Conservation (phyloP, 2,113 vertebrate genomes). For the Myotis davidii region DNA sequence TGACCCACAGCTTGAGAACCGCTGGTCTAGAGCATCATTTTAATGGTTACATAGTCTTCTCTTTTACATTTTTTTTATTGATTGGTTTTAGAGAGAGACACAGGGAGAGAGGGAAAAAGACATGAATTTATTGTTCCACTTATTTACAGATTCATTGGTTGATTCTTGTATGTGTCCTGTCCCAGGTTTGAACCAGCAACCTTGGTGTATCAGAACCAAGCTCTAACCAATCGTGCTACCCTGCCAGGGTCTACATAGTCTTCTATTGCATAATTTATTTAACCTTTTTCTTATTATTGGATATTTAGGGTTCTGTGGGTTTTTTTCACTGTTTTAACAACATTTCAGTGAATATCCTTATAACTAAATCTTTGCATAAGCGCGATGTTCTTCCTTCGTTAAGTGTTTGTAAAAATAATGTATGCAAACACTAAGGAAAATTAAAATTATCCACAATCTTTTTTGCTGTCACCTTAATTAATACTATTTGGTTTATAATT, state of each 20-base stretch:
- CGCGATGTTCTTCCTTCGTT: not conserved
- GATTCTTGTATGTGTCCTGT: no score
- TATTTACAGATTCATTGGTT: no score
- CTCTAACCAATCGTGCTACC: no score
- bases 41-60: not conserved
- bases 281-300: not conserved
- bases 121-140: no score
- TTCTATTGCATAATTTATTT: not conserved
- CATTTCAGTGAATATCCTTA: not conserved
- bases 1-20: no score
- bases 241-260: not conserved
- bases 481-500: not conserved
- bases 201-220: no score
- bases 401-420: slow-evolving; percentile 16
- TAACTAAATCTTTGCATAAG: not conserved
- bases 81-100: no score
- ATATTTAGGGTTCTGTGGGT: not conserved
- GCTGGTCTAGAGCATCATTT: not conserved
- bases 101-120: no score
- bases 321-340: slow-evolving; percentile 22
- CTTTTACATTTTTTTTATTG: no score
- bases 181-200: no score
- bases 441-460: not conserved
- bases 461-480: not conserved
- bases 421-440: not conserved